phyloP scores from a whole-genome alignment of 2,797 vertebrate species.

The Danio choprae region DNA sequence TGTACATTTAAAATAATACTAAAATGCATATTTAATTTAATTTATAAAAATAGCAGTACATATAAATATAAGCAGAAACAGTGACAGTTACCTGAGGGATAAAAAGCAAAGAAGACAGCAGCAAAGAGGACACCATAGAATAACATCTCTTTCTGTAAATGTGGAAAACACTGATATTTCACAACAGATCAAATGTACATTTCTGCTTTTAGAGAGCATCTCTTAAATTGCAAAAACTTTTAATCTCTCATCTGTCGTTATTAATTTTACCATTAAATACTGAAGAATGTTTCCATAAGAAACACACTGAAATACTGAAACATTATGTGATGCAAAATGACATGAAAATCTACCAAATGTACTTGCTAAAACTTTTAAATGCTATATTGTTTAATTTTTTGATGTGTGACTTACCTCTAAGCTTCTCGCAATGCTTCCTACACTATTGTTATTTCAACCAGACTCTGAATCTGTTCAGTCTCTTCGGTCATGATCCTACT shows the following conservation, averaged over 20 bases:
- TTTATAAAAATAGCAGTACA: not conserved
- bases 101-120: constrained; percentile 41
- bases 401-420: not conserved
- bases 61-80: not conserved
- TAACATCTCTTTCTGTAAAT: constrained; percentile 38
- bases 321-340: not conserved
- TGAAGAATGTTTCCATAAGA: no score
- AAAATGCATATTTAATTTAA: no score
- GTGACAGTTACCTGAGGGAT: constrained; percentile 55
- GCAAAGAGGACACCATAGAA: constrained; percentile 38
- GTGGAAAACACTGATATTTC: not conserved
- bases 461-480: not conserved
- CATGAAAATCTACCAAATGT: not conserved
- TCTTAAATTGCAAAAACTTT: not conserved
- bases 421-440: not conserved
- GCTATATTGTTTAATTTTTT: not conserved
- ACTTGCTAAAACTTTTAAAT: not conserved
- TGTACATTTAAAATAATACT: not conserved
- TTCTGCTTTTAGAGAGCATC: not conserved
- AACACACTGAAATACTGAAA: not conserved
- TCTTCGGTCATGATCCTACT: not conserved
- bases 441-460: not conserved
- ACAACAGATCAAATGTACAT: not conserved
- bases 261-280: not conserved
- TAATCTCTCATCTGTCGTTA: not conserved